A percentile compares a stretch with the other conserved stretches of the same genome.
These are phyloP conservation scores for Hydropotes inermis DNA, from an alignment of 2,113 vertebrate species.

Conservation along the genomic window DNA sequence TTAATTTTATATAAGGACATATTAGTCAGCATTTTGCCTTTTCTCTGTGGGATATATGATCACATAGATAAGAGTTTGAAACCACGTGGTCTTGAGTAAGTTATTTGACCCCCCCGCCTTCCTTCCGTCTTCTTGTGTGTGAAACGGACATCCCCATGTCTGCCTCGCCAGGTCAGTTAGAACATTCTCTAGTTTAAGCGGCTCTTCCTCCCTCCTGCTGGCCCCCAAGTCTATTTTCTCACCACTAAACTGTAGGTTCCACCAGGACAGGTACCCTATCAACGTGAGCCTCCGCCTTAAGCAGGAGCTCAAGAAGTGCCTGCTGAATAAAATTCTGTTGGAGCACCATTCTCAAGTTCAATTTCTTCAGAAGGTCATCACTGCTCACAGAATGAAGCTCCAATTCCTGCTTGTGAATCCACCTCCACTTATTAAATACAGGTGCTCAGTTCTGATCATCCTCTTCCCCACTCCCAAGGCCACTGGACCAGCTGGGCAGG, in stretches of 20 bases:
- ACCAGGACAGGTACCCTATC: rapidly evolving
- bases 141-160: not conserved
- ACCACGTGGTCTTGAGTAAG: not conserved
- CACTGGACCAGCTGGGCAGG: rapidly evolving
- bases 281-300: not conserved
- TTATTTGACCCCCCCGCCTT: not conserved
- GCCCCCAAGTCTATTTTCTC: not conserved
- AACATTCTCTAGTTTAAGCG: not conserved
- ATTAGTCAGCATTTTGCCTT: not conserved
- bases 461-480: too few relatives aligned
- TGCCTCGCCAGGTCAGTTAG: not conserved
- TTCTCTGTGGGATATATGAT: not conserved
- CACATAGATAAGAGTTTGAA: not conserved
- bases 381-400: not conserved
- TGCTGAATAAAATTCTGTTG: not conserved
- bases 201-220: not conserved
- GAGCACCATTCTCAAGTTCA: not conserved
- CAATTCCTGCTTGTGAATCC: not conserved
- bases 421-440: not conserved
- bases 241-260: not conserved
- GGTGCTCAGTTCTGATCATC: rapidly evolving
- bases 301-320: not conserved
- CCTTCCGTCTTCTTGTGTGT: not conserved
- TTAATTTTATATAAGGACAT: not conserved
- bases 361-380: not conserved